phyloP scores from a whole-genome alignment of 92 coral and sea anemone species.

The Heteractis magnifica region DNA sequence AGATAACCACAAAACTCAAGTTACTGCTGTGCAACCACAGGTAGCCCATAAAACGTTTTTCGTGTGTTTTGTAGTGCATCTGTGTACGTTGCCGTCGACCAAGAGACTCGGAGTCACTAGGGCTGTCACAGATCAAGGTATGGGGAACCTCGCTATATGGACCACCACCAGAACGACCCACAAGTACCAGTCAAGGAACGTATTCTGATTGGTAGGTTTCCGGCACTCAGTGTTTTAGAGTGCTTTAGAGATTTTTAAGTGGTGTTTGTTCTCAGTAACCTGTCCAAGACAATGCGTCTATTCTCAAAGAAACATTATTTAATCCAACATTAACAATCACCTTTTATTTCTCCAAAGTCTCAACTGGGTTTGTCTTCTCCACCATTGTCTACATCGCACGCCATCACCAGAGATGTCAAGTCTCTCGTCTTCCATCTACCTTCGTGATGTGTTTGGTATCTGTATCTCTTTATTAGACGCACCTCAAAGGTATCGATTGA shows the following conservation, averaged over 20 bases:
- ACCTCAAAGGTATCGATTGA: constrained; percentile 11
- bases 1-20: too few relatives aligned
- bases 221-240: not conserved
- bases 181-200: constrained; percentile 1
- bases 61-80: constrained; percentile 56
- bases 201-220: constrained; percentile 30
- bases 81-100: constrained; percentile 89
- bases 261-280: too few relatives aligned
- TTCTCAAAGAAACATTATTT: not conserved
- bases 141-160: constrained; percentile 84
- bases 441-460: constrained; percentile 58
- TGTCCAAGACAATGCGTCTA: too few relatives aligned
- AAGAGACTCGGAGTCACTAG: constrained; percentile 89
- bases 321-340: not conserved
- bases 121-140: constrained; percentile 88
- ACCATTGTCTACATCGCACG: constrained; percentile 80
- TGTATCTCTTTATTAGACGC: constrained; percentile 35
- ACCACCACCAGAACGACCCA: constrained; percentile 27
- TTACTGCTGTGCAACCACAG: not conserved
- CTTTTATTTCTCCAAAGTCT: constrained; percentile 43
- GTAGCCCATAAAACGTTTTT: not conserved
- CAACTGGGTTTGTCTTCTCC: constrained; percentile 83
- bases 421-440: constrained; percentile 40
- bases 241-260: not conserved
- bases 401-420: constrained; percentile 35